Conservation (phyloP, 2,888 invertebrate genomes). For the Hoplodrina ambigua region DNA sequence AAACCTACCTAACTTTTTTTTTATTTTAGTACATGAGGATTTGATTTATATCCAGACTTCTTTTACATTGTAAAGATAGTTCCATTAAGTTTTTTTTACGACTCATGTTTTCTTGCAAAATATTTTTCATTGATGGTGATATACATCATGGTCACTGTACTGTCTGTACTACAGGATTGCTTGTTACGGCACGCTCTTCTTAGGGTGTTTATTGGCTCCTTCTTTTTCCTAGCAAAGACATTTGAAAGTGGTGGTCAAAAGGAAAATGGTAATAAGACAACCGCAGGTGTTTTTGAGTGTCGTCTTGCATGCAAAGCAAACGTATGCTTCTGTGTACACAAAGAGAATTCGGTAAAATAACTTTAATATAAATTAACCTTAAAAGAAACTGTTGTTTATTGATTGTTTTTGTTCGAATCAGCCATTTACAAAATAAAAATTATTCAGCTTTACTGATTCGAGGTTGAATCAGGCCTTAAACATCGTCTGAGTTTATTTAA, state of each 20-base stretch:
- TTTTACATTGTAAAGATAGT: neutral
- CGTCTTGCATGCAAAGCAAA: too few relatives aligned
- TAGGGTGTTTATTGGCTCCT: neutral
- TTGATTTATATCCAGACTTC: neutral
- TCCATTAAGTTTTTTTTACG: neutral
- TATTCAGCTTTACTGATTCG: too few relatives aligned
- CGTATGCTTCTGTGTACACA: too few relatives aligned
- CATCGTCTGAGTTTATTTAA: neutral
- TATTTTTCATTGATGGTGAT: neutral
- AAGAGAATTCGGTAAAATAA: too few relatives aligned
- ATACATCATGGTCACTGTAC: constrained; percentile 34
- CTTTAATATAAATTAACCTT: too few relatives aligned
- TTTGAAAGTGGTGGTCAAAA: neutral
- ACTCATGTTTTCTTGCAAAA: neutral
- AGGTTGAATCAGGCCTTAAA: neutral
- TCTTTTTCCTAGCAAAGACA: neutral
- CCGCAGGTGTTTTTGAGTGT: too few relatives aligned
- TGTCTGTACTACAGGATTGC: constrained; percentile 23
- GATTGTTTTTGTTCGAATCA: too few relatives aligned
- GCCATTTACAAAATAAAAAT: too few relatives aligned
- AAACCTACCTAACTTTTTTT: neutral
- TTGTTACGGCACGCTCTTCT: constrained; percentile 39
- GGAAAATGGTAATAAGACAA: too few relatives aligned
- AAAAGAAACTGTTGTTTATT: too few relatives aligned
- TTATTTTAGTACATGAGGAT: neutral